Evolutionary conservation across 53 echinoderm and acorn worm genomes (phyloP), one percentile per base, ranked within the genome.

Genomic region (Crossaster papposus): DNA sequence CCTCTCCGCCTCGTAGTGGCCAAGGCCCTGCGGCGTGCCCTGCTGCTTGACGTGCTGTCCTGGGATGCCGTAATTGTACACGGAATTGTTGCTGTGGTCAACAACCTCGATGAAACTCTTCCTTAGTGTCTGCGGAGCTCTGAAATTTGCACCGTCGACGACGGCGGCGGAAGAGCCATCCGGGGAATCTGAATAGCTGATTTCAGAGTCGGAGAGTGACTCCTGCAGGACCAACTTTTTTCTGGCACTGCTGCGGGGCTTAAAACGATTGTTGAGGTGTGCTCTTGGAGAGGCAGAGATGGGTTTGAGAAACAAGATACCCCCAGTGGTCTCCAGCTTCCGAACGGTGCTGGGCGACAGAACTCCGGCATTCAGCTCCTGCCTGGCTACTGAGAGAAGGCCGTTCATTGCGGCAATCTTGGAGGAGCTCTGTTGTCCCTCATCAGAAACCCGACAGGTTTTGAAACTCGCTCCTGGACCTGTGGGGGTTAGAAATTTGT

Each of bases 61-160:
- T 35, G 95, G 97, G 38, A 97, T 88, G 7, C 97, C 97, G 83
- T 97, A 97, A 71, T 97, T 95, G 80, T 95, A 97, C 23, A 86
- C 91, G 33, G 73, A 20, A 64, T 54, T 58, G 32, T 86, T 72
- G 23, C 52, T 5, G 34, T 96, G 92, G 63, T 96, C 92, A 14
- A 95, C 74, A 14, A 90, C 75, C 38, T 84, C 85, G n/a, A 93
- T 83, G 38, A 72, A 75, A 65, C 90, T 90, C 31, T 63, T 77
- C 33, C 78, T 83, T 1, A 90, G 90, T 17, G 74, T 73, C 30
- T 83, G 62, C 13, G 90, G 90, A 20, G 78, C 83, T 44, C 90
- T 83, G 50, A 83, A 83, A 8, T 77, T 64, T 22, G 83, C 51
- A 15, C 26, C 2, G 53, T 83, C 36, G 30, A 26, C 36, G 30